phyloP scores from a whole-genome alignment of 2,888 invertebrate genomes.

The Torymus texanus region DNA sequence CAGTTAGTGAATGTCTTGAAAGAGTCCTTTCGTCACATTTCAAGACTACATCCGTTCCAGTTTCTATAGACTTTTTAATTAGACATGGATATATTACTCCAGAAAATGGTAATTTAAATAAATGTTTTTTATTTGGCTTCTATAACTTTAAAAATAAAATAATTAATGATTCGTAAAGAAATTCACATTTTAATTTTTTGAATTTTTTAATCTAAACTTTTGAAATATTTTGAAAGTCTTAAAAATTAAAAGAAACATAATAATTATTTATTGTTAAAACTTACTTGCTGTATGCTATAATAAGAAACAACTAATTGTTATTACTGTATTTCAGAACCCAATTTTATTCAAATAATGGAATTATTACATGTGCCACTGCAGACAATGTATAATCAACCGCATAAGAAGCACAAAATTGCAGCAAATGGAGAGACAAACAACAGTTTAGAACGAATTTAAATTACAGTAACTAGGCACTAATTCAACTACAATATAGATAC shows the following conservation, averaged over 20 bases:
- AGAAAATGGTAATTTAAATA: constrained; percentile 84
- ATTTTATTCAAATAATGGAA: constrained; percentile 90
- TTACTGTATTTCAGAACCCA: constrained; percentile 80
- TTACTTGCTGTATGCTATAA: not conserved
- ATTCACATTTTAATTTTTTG: no score
- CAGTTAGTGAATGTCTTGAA: constrained; percentile 89
- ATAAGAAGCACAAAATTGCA: constrained; percentile 74
- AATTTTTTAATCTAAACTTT: no score
- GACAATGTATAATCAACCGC: constrained; percentile 83
- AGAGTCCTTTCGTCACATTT: constrained; percentile 89
- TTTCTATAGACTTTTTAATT: constrained; percentile 93
- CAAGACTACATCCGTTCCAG: constrained; percentile 95
- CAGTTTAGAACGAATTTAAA: constrained; percentile 52
- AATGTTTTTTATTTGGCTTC: no score
- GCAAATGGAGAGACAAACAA: constrained; percentile 73
- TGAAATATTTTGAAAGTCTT: no score
- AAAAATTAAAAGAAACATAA: no score
- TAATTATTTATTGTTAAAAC: no score
- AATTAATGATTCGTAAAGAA: no score
- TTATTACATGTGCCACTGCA: constrained; percentile 91
- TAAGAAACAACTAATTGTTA: not conserved
- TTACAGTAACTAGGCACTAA: constrained; percentile 64
- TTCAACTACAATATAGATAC: constrained; percentile 65
- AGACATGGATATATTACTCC: constrained; percentile 92
- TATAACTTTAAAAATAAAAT: no score